Conservation (phyloP, 2,113 vertebrate genomes). For the Okapia johnstoni region DNA sequence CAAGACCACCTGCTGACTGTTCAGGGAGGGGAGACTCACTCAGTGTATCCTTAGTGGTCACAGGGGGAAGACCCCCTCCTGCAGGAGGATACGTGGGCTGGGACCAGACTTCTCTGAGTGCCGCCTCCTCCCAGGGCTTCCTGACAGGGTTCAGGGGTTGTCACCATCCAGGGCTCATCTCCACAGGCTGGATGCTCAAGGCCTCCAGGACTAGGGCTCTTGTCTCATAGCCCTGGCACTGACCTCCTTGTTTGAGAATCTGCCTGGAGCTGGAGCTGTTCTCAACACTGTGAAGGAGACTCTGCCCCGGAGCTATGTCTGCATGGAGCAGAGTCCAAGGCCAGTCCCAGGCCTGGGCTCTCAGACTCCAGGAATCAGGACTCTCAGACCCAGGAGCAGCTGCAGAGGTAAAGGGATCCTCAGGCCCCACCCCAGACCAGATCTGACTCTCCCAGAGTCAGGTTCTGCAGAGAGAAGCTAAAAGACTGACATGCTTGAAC, state of each 20-base stretch:
- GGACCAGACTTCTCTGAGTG: accelerated
- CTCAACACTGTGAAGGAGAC: neutral
- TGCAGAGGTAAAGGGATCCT: neutral
- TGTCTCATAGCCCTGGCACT: neutral
- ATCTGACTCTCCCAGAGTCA: neutral
- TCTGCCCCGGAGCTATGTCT: neutral
- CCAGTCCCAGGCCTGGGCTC: neutral
- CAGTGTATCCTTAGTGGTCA: accelerated
- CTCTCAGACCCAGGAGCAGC: neutral
- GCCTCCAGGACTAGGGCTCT: neutral
- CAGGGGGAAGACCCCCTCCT: neutral
- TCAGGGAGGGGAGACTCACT: neutral
- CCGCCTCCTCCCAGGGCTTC: neutral
- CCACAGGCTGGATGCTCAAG: accelerated
- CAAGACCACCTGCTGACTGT: neutral
- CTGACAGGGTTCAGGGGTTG: neutral
- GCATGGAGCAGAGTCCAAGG: neutral
- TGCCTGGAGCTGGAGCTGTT: neutral
- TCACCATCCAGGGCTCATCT: neutral
- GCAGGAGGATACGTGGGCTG: accelerated
- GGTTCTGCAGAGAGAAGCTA: neutral
- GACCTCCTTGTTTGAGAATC: neutral
- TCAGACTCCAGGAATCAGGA: neutral
- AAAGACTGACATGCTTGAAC: neutral
- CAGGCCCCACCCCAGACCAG: neutral